Percentiles rank a stretch among this genome's conserved stretches.
Conservation (phyloP, 2,888 invertebrate genomes). For the Papilio gigon region DNA sequence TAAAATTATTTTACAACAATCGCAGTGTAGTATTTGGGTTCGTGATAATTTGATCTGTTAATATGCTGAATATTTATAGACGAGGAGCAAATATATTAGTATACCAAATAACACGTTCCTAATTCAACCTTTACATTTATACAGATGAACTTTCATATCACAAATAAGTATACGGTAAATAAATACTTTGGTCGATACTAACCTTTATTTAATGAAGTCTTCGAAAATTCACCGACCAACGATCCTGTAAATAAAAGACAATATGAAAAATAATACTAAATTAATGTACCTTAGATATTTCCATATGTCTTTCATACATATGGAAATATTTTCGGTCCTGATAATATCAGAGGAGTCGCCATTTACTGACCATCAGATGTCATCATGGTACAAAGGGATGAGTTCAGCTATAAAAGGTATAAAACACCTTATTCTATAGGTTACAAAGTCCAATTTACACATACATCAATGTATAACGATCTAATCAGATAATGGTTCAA, state of each 20-base stretch:
- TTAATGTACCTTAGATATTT: too few relatives aligned
- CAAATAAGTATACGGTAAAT: too few relatives aligned
- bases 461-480: not conserved
- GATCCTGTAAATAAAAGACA: constrained; percentile 19
- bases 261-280: not conserved
- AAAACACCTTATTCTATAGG: not conserved
- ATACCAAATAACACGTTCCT: too few relatives aligned
- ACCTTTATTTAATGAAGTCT: constrained; percentile 26
- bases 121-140: not conserved
- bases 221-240: constrained; percentile 20
- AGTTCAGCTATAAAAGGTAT: not conserved
- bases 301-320: too few relatives aligned
- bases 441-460: not conserved
- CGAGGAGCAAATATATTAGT: too few relatives aligned
- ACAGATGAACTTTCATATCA: too few relatives aligned
- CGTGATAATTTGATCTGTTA: too few relatives aligned
- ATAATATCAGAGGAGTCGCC: not conserved
- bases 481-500: constrained; percentile 36
- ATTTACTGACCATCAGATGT: constrained; percentile 13
- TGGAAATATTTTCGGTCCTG: not conserved
- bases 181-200: not conserved
- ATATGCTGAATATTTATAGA: too few relatives aligned
- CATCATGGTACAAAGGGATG: constrained; percentile 8
- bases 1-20: too few relatives aligned
- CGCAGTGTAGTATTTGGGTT: too few relatives aligned